Conservation (phyloP, 2,113 vertebrate genomes). For the Hepsetus odoe region DNA sequence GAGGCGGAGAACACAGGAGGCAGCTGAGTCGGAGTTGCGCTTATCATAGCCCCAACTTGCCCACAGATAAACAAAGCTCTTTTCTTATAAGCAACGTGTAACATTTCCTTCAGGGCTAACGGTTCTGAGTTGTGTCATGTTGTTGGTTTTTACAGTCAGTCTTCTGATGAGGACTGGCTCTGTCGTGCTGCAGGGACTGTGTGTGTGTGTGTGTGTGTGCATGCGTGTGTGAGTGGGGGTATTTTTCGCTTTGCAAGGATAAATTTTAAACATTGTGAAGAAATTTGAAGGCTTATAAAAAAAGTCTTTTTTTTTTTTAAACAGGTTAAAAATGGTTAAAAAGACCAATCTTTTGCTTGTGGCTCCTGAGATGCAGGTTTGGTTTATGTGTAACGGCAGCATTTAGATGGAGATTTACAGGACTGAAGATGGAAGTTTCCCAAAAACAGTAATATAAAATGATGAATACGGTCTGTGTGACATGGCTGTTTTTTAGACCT, state of each 20-base stretch:
- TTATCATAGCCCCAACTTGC: neutral
- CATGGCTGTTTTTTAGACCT: neutral
- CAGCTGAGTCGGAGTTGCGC: neutral
- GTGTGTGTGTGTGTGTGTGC: neutral
- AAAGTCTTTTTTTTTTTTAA: too few relatives aligned
- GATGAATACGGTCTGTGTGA: neutral
- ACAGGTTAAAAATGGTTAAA: too few relatives aligned
- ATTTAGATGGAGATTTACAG: too few relatives aligned
- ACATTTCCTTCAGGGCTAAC: neutral
- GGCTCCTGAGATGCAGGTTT: too few relatives aligned
- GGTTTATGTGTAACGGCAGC: too few relatives aligned
- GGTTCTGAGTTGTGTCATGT: neutral
- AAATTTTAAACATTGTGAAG: neutral
- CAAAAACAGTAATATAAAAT: neutral
- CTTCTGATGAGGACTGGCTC: conserved; percentile 21
- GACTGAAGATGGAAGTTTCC: too few relatives aligned
- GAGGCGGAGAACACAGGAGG: conserved; percentile 14
- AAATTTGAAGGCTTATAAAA: neutral
- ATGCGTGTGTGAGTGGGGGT: neutral
- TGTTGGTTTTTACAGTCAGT: conserved; percentile 1
- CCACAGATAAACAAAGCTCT: conserved; percentile 15
- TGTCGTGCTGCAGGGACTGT: neutral
- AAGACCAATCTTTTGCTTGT: too few relatives aligned
- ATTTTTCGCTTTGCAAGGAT: neutral
- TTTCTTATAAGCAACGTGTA: neutral